phyloP scores from a whole-genome alignment of 2,113 vertebrate genomes.

The Hepsetus odoe region DNA sequence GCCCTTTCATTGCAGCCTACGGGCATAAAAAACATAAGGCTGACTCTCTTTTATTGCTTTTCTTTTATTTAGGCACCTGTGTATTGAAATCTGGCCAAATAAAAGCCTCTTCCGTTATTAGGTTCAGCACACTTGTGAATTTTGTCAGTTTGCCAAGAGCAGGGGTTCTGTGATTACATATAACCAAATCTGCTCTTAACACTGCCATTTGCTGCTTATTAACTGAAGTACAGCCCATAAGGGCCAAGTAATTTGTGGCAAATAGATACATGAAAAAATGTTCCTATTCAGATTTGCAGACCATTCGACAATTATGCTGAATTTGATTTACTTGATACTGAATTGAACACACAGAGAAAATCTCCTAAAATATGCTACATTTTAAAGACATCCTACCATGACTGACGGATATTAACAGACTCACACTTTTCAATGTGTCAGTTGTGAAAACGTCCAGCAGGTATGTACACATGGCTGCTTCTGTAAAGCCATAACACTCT shows the following conservation, averaged over 20 bases:
- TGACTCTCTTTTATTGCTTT: not conserved
- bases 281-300: conserved; percentile 29
- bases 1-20: not conserved
- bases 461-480: conserved; percentile 60
- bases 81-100: not conserved
- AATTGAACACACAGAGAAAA: not conserved
- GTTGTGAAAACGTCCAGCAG: conserved; percentile 64
- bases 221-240: conserved; percentile 19
- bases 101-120: not conserved
- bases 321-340: not conserved
- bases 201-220: conserved; percentile 1
- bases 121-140: conserved; percentile 6
- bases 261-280: conserved; percentile 31
- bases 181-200: not conserved
- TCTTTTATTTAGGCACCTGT: not conserved
- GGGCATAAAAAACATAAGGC: not conserved
- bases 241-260: conserved; percentile 29
- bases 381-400: conserved; percentile 26
- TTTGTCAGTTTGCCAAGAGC: conserved; percentile 5
- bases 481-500: conserved; percentile 63
- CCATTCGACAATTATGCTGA: conserved; percentile 44
- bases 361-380: no score
- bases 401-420: conserved; percentile 60
- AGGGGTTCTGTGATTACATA: conserved; percentile 2
- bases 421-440: conserved; percentile 46